Evolutionary conservation across 2,888 invertebrate species (phyloP), one percentile per base, ranked within the genome.

Genomic region (Temnothorax rugatulus): DNA sequence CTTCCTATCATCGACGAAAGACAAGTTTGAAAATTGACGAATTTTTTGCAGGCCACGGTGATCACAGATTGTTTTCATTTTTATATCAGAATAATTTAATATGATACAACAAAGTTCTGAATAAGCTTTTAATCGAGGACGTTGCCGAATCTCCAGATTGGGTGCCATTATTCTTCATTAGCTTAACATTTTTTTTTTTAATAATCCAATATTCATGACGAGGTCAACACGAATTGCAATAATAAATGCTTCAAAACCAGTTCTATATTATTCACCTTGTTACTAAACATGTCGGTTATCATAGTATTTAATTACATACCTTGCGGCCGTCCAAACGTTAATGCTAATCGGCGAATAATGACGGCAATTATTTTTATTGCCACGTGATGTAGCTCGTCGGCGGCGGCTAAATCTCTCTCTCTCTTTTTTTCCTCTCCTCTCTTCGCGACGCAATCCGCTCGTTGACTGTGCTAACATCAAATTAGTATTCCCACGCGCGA

Each of bases 321-420:
- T 41, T 7, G 25, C 21, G 25, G 21, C 21, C 38, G 18, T 50
- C 34, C 13, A 59, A 71, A 73, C 44, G 52, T 81, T 57, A 50
- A 69, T 38, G 59, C 38, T 81, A 81, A 81, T 81, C 71, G 47
- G n/a, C 73, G 50, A 81, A 59, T 73, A 81, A 81, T 38, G 47
- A 81, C 25, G 47, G 47, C 73, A 61, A 50, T 81, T 61, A 73
- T 81, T 81, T 81, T 81, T 61, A 73, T 81, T 38, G 38, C 25
- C 38, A 38, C 59, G 25, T 25, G 76, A 75, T 64, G 18, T 13
- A 29, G 18, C 25, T 34, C n/a, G 59, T 57, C 71, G 57, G 4
- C 52, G 57, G 34, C 38, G 59, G 13, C 8, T 66, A 34, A 57
- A 50, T 59, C n/a, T 34, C 71, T 61, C 25, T 4, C 54, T 44